Percentiles rank a stretch among this genome's conserved stretches.
These are phyloP conservation scores for Egretta garzetta DNA, from an alignment of 2,113 vertebrate genomes.

Conservation along the genomic window DNA sequence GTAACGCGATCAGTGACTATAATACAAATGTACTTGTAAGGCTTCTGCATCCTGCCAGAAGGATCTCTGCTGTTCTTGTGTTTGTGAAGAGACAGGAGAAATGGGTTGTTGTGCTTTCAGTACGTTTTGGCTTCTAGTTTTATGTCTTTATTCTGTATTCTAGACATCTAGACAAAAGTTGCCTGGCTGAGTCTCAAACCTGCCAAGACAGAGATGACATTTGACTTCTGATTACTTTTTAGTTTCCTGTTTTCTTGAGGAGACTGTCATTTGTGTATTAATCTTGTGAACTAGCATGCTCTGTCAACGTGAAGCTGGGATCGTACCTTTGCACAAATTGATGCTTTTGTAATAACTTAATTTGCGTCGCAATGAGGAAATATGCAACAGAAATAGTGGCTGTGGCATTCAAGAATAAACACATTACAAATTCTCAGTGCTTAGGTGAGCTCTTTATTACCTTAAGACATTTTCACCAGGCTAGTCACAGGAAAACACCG, in stretches of 20 bases:
- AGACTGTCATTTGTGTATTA: background rate
- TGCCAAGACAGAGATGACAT: background rate
- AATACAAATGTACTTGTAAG: background rate
- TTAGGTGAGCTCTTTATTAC: background rate
- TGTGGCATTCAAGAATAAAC: background rate
- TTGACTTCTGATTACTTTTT: background rate
- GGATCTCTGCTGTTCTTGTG: background rate
- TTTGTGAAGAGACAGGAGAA: background rate
- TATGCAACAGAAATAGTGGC: background rate
- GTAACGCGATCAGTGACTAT: background rate
- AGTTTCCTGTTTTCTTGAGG: background rate
- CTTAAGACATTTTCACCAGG: background rate
- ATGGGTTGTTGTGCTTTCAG: background rate
- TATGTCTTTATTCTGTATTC: background rate
- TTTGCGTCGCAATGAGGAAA: background rate
- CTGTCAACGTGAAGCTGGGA: background rate
- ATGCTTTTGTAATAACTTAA: background rate
- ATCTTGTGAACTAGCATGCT: background rate
- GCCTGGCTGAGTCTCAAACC: background rate
- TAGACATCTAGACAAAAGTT: background rate
- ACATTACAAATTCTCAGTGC: background rate
- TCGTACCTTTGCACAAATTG: background rate
- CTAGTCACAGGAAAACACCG: background rate
- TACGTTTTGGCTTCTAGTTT: background rate
- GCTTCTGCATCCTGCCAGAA: background rate